Conservation (phyloP, 2,797 vertebrate genomes). For the Mustela erminea region DNA sequence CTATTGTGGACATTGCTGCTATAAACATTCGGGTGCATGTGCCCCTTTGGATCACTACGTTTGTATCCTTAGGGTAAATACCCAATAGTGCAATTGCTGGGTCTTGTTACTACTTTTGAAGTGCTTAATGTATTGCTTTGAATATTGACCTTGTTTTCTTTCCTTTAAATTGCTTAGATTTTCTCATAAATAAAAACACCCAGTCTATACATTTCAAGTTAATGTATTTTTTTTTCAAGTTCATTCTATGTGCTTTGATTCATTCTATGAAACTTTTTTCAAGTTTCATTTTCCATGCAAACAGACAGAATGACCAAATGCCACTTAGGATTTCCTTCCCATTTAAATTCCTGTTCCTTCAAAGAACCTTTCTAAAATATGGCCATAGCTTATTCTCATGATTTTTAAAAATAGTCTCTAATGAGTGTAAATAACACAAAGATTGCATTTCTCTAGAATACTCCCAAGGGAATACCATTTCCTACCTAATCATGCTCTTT, state of each 20-base stretch:
- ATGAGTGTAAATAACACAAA: background rate
- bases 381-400: background rate
- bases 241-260: slow-evolving; percentile 61
- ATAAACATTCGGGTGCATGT: too few species aligned
- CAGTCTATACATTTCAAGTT: slow-evolving; percentile 77
- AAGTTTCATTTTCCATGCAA: background rate
- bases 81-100: too few species aligned
- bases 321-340: slow-evolving; percentile 68
- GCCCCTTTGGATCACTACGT: too few species aligned
- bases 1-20: too few species aligned
- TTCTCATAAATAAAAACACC: slow-evolving; percentile 73
- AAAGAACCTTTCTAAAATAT: slow-evolving; percentile 39
- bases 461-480: background rate
- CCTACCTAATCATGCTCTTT: background rate
- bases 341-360: slow-evolving; percentile 56
- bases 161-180: slow-evolving; percentile 16
- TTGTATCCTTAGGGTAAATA: too few species aligned
- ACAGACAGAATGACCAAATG: background rate
- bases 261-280: background rate
- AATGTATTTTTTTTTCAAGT: background rate
- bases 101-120: slow-evolving; percentile 66
- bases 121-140: background rate
- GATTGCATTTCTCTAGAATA: slow-evolving; percentile 17
- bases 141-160: background rate
- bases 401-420: background rate